A percentile compares a stretch with the other conserved stretches of the same genome.
These are phyloP conservation scores for Ectemnius continuus DNA, from an alignment of 2,888 invertebrate species.

Conservation along the genomic window DNA sequence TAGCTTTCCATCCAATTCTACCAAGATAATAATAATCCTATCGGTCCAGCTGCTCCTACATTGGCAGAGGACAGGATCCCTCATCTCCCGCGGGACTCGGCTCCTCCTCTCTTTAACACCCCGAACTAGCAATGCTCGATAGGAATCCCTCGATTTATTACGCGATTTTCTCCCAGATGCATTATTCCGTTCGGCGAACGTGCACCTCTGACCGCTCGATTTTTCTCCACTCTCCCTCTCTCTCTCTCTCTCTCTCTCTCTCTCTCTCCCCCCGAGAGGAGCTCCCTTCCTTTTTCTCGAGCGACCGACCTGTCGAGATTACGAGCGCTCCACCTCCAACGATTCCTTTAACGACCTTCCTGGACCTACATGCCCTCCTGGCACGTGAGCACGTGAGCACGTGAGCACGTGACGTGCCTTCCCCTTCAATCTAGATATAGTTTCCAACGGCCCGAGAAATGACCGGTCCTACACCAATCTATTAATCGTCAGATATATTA, in stretches of 20 bases:
- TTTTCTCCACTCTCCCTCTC: too few relatives aligned
- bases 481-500: neutral
- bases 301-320: neutral
- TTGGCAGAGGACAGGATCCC: neutral
- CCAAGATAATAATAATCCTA: too few relatives aligned
- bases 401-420: too few relatives aligned
- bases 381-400: too few relatives aligned
- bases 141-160: constrained; percentile 7
- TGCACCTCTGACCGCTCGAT: neutral
- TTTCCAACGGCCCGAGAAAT: too few relatives aligned
- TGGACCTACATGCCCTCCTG: too few relatives aligned
- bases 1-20: neutral
- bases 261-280: neutral
- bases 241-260: too few relatives aligned
- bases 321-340: neutral
- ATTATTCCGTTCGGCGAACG: neutral
- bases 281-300: neutral
- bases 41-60: neutral
- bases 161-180: neutral
- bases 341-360: neutral
- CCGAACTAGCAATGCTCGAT: neutral
- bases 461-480: too few relatives aligned
- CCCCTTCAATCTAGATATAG: too few relatives aligned
- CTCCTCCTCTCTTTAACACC: neutral
- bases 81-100: neutral